Evolutionary conservation across 2,113 vertebrate genomes (phyloP), one percentile per base, ranked within the genome.

Genomic region (Aldabrachelys gigantea): DNA sequence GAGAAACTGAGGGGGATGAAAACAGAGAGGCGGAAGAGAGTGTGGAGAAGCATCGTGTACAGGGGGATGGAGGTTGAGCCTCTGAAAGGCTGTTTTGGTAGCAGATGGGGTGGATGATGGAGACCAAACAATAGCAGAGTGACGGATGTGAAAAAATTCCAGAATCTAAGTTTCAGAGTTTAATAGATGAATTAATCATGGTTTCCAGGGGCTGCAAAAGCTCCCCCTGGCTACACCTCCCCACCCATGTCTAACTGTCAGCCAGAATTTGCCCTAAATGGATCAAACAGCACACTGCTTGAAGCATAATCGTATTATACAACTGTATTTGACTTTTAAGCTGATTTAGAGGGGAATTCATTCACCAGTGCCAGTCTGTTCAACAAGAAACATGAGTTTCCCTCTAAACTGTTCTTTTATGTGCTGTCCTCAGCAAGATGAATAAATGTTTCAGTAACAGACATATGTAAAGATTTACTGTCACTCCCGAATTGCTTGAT

Each of bases 401-500:
- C 72, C 54, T n/a, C n/a, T 65, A 3, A 59, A 5, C 21, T 87
- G 25, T 4, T 75, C 62, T 80, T 89, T 91, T 83, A 19, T 85
- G n/a, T 16, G 25, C 13, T 87, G 8, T 88, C 59, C 53, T 81
- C 92, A 94, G 12, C 4, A 41, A 25, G 53, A 19, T 81, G 44
- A 85, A 92, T 81, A 88, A 59, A 80, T 56, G 50, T 91, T 91
- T 96, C 17, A 92, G 41, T 76, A 25, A 41, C 56, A 93, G 89
- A 87, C 72, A 25, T 80, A 80, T 80, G 35, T 57, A 52, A 85
- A 83, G 95, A 84, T 53, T 38, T 86, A 10, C 81, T 19, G 14
- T 86, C 4, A 62, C 14, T 91, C 3, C 8, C 79, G 80, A 62
- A 59, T 89, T 91, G 21, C n/a, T 10, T 69, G 75, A 52, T 76